Conservation (phyloP, 2,113 vertebrate species). For the Herpailurus yagouaroundi region DNA sequence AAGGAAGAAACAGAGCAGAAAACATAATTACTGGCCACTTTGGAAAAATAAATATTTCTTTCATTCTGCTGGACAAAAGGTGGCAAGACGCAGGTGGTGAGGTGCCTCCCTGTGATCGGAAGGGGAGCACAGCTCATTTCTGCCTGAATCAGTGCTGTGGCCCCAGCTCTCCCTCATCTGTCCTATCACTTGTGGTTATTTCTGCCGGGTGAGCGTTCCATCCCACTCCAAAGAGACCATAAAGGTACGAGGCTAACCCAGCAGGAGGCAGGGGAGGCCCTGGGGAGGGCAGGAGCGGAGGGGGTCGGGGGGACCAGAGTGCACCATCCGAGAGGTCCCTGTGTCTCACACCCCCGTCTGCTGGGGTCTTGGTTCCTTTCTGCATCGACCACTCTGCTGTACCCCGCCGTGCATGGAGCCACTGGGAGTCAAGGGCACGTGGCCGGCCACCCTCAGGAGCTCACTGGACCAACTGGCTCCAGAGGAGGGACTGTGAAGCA, state of each 20-base stretch:
- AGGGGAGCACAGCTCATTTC: neutral
- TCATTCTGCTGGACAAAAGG: neutral
- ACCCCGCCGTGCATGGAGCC: neutral
- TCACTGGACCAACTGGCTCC: neutral
- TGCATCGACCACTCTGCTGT: neutral
- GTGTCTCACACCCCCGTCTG: neutral
- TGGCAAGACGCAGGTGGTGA: neutral
- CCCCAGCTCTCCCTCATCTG: neutral
- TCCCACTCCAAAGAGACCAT: neutral
- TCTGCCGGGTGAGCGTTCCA: neutral
- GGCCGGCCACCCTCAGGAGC: neutral
- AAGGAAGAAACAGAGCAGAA: neutral
- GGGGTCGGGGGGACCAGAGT: neutral
- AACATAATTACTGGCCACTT: neutral
- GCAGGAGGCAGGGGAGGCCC: neutral
- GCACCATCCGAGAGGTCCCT: neutral
- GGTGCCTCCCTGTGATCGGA: neutral
- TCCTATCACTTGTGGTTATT: neutral
- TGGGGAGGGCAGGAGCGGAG: neutral
- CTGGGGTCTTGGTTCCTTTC: neutral
- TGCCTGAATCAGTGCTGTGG: neutral
- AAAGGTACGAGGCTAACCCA: neutral
- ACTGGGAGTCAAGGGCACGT: neutral
- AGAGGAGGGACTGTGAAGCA: neutral
- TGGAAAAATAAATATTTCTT: neutral